These are phyloP conservation scores for Moxostoma hubbsi DNA, from an alignment of 2,797 vertebrate genomes.

Conservation along the genomic window DNA sequence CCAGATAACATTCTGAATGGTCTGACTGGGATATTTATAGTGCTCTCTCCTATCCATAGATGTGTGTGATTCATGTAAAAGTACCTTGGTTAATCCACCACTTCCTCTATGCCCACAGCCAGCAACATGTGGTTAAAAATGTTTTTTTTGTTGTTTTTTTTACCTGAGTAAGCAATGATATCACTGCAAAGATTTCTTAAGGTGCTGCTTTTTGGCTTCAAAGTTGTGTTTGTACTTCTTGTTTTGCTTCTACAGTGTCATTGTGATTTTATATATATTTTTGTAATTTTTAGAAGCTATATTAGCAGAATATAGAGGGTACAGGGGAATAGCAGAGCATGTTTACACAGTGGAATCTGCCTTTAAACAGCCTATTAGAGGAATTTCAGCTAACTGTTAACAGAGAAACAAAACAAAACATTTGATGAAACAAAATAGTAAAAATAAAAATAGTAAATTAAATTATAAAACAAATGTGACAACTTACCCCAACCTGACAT, in stretches of 20 bases:
- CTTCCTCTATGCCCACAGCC: conserved; percentile 68
- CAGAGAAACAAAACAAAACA: no score
- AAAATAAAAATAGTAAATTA: no score
- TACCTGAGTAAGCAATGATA: conserved; percentile 46
- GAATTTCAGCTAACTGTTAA: no score
- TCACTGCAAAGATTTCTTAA: conserved; percentile 23
- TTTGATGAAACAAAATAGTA: no score
- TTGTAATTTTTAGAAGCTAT: background rate
- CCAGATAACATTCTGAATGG: conserved; percentile 49
- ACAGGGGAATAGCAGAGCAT: no score
- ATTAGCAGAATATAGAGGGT: no score
- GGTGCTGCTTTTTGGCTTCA: conserved; percentile 13
- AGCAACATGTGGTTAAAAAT: conserved; percentile 54
- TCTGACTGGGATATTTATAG: conserved; percentile 72
- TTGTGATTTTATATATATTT: background rate
- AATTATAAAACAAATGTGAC: no score
- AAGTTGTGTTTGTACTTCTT: conserved; percentile 8
- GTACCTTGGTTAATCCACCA: conserved; percentile 67
- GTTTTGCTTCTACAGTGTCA: background rate
- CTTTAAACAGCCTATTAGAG: no score
- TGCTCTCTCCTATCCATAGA: conserved; percentile 51
- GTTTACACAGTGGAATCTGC: no score
- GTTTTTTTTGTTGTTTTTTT: conserved; percentile 62
- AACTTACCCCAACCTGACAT: no score
- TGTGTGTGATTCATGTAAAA: conserved; percentile 81